A percentile compares a stretch with the other conserved stretches of the same genome.
phyloP scores from a whole-genome alignment of 2,888 invertebrate genomes.

The Polylopha cassiicola region DNA sequence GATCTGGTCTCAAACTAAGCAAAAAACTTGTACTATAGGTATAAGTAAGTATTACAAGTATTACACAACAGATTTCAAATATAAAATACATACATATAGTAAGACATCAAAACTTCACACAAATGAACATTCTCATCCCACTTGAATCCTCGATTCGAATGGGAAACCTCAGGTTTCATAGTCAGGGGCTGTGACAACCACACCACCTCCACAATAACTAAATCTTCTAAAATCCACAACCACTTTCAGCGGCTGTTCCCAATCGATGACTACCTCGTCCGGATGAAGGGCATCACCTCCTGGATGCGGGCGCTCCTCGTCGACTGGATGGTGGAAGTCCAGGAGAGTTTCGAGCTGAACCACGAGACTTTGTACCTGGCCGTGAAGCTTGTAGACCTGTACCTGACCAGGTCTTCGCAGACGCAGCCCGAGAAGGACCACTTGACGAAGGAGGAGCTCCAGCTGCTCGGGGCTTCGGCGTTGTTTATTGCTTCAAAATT shows the following conservation, averaged over 20 bases:
- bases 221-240: background rate
- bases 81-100: no score
- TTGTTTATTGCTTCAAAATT: slow-evolving; percentile 97
- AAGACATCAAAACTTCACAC: no score
- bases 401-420: slow-evolving; percentile 73
- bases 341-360: slow-evolving; percentile 97
- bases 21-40: no score
- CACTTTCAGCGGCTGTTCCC: slow-evolving; percentile 79
- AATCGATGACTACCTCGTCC: slow-evolving; percentile 88
- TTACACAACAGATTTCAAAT: no score
- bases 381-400: slow-evolving; percentile 96
- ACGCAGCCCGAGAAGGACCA: slow-evolving; percentile 61
- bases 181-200: no score
- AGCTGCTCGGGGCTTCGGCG: slow-evolving; percentile 94
- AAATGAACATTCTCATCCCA: no score
- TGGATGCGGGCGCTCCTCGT: slow-evolving; percentile 96
- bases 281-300: slow-evolving; percentile 86
- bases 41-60: no score
- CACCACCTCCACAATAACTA: no score
- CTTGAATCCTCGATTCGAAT: no score
- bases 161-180: no score
- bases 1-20: no score
- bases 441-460: slow-evolving; percentile 89
- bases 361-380: slow-evolving; percentile 98
- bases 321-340: slow-evolving; percentile 99